Evolutionary conservation across 2,113 vertebrate species (phyloP), one percentile per base, ranked within the genome.

Genomic region (Otocyon megalotis): DNA sequence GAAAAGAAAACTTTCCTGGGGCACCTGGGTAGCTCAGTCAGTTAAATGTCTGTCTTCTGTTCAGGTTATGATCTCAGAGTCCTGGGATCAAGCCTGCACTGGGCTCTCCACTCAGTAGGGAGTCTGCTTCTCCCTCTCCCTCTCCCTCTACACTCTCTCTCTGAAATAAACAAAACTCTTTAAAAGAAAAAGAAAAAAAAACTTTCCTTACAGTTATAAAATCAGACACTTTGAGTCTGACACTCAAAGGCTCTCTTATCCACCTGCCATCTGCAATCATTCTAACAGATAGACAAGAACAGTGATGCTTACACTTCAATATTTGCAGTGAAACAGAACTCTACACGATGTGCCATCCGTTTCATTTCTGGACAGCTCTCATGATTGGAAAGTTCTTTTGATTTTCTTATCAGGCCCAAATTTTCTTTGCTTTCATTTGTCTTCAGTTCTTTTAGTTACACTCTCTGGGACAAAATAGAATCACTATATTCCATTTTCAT

Each of bases 381-480:
- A n/a, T 35, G n/a, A 74, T 12, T 56, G 32, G n/a, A 37, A 79
- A 83, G 14, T 58, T 83, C 60, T 93, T 97, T 74, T 13, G 17
- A 13, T 79, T 91, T 93, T 76, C 60, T 79, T 77, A 43, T 77
- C 48, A 77, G 81, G 10, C 22, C 84, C 56, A 69, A 80, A 72
- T 88, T 79, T 81, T 35, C 56, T 88, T 80, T 37, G 63, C 35
- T 92, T 7, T 65, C n/a, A 76, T 48, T 92, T 54, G 32, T 0
- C n/a, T 83, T 93, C 35, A 20, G 16, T 81, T 65, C 17, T 32
- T 43, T 58, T 53, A 72, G 19, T 92, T 79, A 72, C 19, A 65
- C 37, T 96, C 79, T 82, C 91, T 65, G 54, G 65, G 56, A 76
- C 60, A 54, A 92, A 88, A 87, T 11, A 43, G 17, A 90, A 93